Base-by-base conservation (phyloP, 2,888 invertebrate species). In the Oasisia sp. region DNA sequence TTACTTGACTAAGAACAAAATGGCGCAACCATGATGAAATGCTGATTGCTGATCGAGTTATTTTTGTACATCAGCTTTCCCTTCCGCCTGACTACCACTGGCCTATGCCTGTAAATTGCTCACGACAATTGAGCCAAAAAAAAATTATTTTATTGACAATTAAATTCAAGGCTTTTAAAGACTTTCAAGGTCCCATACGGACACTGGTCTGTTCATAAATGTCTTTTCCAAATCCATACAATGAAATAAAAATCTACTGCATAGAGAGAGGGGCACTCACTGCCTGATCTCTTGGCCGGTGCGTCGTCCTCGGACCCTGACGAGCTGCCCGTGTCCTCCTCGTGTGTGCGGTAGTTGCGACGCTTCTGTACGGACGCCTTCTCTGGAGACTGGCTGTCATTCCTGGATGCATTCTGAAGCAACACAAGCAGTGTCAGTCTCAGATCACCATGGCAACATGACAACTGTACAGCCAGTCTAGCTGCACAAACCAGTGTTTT, bases 291-390 rank as follows among this genome's bases (percentile, higher is more conserved):
- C 56, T 50, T 91, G 91, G 91, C 56, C 44, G 89, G 91, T 11
- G 32, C 32, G 11, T 91, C 91, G 11, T 91, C 91, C 14, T 56
- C 50, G 27, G 91, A 92, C 38, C 89, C 91, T 27, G 91, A 90
- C 32, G 93, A 93, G 50, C 91, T 91, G 44, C 38, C 32, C 3
- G 44, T 38, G 56, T 92, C 92, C 74, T 74, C 74, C 27, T 74
- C 74, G 27, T 93, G 93, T 32, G 93, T 89, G 14, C 93, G 89
- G 92, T 93, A 93, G 89, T 93, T 93, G 5, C 93, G 91, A n/a
- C 93, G 89, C 50, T 93, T 92, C 93, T 93, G 93, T 32, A 93
- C 91, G 12, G 93, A 91, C 32, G 91, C 50, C 89, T 93, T 92
- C 32, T 93, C 93, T 12, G 93, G 91, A 27, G 93, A 93, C 27